Evolutionary conservation across 2,113 vertebrate species (phyloP).

Genomic region (Cyprinus carpio): DNA sequence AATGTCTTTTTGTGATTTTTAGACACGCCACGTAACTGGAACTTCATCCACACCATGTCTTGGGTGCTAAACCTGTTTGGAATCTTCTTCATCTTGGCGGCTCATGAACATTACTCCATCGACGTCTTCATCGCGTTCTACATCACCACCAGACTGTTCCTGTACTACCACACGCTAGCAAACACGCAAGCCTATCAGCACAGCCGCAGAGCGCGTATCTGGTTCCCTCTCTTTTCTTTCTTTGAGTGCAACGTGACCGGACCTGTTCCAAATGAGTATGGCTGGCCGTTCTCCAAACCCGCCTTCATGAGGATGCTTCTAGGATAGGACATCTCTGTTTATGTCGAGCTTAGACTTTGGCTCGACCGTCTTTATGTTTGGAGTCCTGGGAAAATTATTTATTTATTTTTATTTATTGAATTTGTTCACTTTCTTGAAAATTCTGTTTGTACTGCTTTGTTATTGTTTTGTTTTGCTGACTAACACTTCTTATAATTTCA

Average conservation of each 20-base stretch:
- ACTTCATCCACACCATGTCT: constrained; percentile 94
- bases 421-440: constrained; percentile 1
- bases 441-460: background rate
- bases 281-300: constrained; percentile 92
- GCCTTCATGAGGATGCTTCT: constrained; percentile 87
- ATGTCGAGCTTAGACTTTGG: background rate
- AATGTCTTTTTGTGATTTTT: constrained; percentile 43
- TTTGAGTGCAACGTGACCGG: constrained; percentile 97
- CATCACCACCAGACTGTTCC: constrained; percentile 96
- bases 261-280: constrained; percentile 94
- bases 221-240: constrained; percentile 99
- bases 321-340: constrained; percentile 67
- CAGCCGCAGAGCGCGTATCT: constrained; percentile 91
- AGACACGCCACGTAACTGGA: constrained; percentile 95
- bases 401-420: constrained; percentile 30
- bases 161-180: constrained; percentile 95
- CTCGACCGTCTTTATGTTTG: background rate
- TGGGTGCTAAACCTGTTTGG: constrained; percentile 98
- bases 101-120: constrained; percentile 98
- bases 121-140: constrained; percentile 99
- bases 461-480: background rate
- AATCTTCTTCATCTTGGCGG: constrained; percentile 98
- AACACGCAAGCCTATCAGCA: constrained; percentile 95
- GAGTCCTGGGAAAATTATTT: background rate
- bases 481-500: background rate